Evolutionary conservation across 2,888 invertebrate species (phyloP), one percentile per base, ranked within the genome.

Genomic region (Eilema depressum): DNA sequence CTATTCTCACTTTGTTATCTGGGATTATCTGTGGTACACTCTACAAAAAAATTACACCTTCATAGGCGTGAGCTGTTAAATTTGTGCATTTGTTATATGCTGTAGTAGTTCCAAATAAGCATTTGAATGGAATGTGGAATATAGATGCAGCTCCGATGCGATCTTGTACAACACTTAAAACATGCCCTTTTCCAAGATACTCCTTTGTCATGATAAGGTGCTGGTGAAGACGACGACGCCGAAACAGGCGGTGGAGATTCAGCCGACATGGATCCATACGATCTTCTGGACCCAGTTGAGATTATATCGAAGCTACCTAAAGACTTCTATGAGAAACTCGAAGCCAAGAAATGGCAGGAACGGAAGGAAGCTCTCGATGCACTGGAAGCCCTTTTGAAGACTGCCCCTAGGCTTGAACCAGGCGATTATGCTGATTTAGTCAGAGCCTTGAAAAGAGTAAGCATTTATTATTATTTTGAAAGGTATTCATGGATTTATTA

Each of bases 261-360:
- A 4, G 96, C 93, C 17, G 97, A 97, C 72, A 95, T 99, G 67
- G 99, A 99, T 93, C 98, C 99, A 0, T 98, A 97, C 91, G 99
- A 99, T 70, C 93, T 99, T 0, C 91, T 99, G 41, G 98, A 98
- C 82, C 98, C 99, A 0, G 98, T 99, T 63, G 99, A 99, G 87
- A 98, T 99, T 79, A 91, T 99, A 0, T 97, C 98, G 0, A 98
- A 98, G 88, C 92, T 99, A 53, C 99, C 99, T 0, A 98, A 98
- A 93, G 99, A 99, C 91, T 99, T 99, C 91, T 99, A 97, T 88
- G 99, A 99, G 5, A 98, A 99, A 89, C 90, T 98, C 5, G 99
- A 99, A 85, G 98, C 98, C 0, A 99, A 98, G 91, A 99, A 99
- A 87, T 99, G 99, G 99, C 98, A 98, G 87, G 98, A 99, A 71